Percentiles rank a stretch among this genome's conserved stretches.
Evolutionary conservation across 2,888 invertebrate genomes (phyloP).

Genomic region (Drosophila mettleri): DNA sequence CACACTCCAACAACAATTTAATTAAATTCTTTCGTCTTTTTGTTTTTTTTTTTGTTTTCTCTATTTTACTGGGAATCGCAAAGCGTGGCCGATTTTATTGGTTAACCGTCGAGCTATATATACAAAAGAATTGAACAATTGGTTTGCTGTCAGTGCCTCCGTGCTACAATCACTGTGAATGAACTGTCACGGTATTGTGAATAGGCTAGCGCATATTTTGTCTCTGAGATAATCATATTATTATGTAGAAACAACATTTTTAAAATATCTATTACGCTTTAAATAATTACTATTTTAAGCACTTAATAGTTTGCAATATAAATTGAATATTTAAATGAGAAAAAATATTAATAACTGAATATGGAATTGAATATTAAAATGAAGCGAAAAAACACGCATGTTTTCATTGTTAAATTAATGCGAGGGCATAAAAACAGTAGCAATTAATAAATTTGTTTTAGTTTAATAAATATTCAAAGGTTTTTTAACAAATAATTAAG

Average conservation of each 20-base stretch:
- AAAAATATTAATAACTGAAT: not conserved
- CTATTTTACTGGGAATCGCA: slow-evolving; percentile 38
- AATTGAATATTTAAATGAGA: slow-evolving; percentile 6
- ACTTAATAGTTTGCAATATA: not conserved
- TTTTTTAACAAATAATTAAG: too few species aligned
- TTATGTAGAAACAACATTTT: slow-evolving; percentile 34
- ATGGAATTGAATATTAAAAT: too few species aligned
- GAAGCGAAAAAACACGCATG: too few species aligned
- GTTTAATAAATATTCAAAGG: not conserved
- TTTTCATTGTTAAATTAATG: too few species aligned
- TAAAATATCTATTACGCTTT: slow-evolving; percentile 29
- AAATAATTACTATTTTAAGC: slow-evolving; percentile 24
- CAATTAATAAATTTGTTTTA: not conserved
- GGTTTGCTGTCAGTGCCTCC: slow-evolving; percentile 34
- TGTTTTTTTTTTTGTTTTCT: not conserved
- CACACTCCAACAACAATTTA: slow-evolving; percentile 17
- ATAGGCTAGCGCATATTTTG: slow-evolving; percentile 20
- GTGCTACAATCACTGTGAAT: slow-evolving; percentile 27
- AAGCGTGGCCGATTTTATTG: slow-evolving; percentile 76
- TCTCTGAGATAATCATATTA: slow-evolving; percentile 39
- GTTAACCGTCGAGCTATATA: slow-evolving; percentile 52
- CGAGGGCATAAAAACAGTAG: too few species aligned
- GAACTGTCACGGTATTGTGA: slow-evolving; percentile 65
- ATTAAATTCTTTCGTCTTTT: slow-evolving; percentile 17
- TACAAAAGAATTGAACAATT: slow-evolving; percentile 76